Percentiles rank a stretch among this genome's conserved stretches.
phyloP scores from a whole-genome alignment of 2,113 vertebrate species.

The Hyperopisus bebe region DNA sequence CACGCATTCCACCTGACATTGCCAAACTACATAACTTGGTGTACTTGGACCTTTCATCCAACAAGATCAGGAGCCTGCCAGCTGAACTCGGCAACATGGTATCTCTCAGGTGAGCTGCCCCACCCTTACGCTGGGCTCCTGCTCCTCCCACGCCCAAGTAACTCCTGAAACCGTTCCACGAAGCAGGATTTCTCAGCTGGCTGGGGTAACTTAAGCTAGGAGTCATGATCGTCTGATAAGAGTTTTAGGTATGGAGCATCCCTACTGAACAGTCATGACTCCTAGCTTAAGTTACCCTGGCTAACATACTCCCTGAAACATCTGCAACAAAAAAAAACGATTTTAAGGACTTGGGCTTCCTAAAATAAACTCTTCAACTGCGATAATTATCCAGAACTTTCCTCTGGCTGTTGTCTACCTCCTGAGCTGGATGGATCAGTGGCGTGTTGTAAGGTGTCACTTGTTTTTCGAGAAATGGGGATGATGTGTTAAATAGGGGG shows the following conservation, averaged over 20 bases:
- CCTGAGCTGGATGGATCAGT: not conserved
- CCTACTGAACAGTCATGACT: not conserved
- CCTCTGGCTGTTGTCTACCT: not conserved
- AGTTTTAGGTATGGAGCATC: not conserved
- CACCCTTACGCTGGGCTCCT: not conserved
- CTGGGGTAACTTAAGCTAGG: not conserved
- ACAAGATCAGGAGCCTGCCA: slow-evolving; percentile 97
- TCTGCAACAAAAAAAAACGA: not conserved
- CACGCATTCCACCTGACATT: slow-evolving; percentile 96
- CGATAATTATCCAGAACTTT: not conserved
- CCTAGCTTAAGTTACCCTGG: not conserved
- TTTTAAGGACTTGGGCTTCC: not conserved
- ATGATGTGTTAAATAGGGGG: not conserved
- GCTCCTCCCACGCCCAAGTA: not conserved
- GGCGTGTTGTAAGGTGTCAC: not conserved
- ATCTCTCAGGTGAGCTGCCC: slow-evolving; percentile 81
- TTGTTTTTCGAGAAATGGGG: not conserved
- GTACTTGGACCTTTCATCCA: slow-evolving; percentile 95
- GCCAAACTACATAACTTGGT: slow-evolving; percentile 98
- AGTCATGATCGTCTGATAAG: not conserved
- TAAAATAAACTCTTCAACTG: not conserved
- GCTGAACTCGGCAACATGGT: slow-evolving; percentile 98
- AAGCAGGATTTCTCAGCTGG: not conserved
- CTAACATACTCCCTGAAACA: not conserved
- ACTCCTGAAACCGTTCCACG: not conserved